These are phyloP conservation scores for Apamea sordens DNA, from an alignment of 2,888 invertebrate genomes.

Conservation along the genomic window DNA sequence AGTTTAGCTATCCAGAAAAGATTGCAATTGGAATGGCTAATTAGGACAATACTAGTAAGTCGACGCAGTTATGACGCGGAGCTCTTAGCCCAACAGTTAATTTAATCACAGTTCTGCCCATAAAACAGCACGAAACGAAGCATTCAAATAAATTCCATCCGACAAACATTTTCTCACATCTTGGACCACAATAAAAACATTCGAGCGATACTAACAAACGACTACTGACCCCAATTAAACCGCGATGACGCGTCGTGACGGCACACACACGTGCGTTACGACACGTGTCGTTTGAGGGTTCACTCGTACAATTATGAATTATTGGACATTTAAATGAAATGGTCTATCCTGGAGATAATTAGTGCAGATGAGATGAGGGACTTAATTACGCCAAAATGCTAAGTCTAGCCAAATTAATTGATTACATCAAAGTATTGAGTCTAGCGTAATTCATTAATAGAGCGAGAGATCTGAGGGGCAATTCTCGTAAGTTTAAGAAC, in stretches of 20 bases:
- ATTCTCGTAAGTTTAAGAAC: too few relatives aligned
- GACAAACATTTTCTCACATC: background rate
- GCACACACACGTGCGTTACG: conserved; percentile 62
- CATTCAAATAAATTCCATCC: background rate
- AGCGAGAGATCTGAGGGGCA: too few relatives aligned
- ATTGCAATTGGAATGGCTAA: too few relatives aligned
- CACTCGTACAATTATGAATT: conserved; percentile 54
- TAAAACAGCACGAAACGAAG: background rate
- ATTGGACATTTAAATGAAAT: conserved; percentile 55
- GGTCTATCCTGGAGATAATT: background rate
- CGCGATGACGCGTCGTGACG: conserved; percentile 72
- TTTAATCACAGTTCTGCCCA: background rate
- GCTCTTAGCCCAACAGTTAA: background rate
- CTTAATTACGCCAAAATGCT: background rate
- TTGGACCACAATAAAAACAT: conserved; percentile 58
- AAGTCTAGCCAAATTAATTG: background rate
- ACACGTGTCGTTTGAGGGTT: conserved; percentile 54
- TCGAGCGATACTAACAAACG: conserved; percentile 71
- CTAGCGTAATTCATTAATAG: background rate
- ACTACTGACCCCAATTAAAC: conserved; percentile 76
- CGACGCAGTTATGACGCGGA: too few relatives aligned
- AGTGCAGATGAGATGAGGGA: background rate
- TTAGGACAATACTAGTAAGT: too few relatives aligned
- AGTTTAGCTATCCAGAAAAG: too few relatives aligned
- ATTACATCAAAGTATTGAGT: background rate